Evolutionary conservation across 2,888 invertebrate species (phyloP), one percentile per base, ranked within the genome.

Genomic region (Rugalucina vietnamica): DNA sequence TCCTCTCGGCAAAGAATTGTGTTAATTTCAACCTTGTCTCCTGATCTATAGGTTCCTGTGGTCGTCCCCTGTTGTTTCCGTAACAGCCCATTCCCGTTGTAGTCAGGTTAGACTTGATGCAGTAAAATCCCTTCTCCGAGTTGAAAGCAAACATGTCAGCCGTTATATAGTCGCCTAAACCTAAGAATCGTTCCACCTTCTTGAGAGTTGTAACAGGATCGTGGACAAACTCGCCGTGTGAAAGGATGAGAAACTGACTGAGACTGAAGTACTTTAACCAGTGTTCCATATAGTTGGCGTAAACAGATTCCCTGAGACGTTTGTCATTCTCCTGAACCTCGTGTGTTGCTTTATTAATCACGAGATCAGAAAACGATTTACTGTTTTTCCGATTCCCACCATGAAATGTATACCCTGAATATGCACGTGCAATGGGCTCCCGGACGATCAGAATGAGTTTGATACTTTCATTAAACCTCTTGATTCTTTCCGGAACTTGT

Each of bases 241-340:
- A 98, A 70, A 99, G 98, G 77, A 99, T 97, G 91, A 98, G 96
- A 90, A 99, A 97, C 94, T 99, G 98, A 76, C 97, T 97, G 71
- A 98, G 96, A 0, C 98, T 97, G 95, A 99, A 99, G 90, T 97
- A 97, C 95, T 98, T 97, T 83, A 99, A 96, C 99, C 99, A 99
- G 27, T 96, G 95, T 90, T 97, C 97, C 92, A 99, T 96, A 95
- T 98, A 98, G 88, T 97, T 60, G 84, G 91, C 89, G 85, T 94
- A 94, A 21, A 92, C 24, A 93, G 86, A 37, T 94, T 91, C 12
- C 96, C 4, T 29, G 5, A 27, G 8, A 60, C 60, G 5, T 60
- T 27, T 24, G 4, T 1, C 29, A 24, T 60, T 60, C 12, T 27
- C 29, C 8, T 24, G 27, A 27, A n/a, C n/a, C n/a, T n/a, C n/a